Evolutionary conservation across 1,140 invertebrate genomes (phyloP).

Genomic region (Apis cerana): DNA sequence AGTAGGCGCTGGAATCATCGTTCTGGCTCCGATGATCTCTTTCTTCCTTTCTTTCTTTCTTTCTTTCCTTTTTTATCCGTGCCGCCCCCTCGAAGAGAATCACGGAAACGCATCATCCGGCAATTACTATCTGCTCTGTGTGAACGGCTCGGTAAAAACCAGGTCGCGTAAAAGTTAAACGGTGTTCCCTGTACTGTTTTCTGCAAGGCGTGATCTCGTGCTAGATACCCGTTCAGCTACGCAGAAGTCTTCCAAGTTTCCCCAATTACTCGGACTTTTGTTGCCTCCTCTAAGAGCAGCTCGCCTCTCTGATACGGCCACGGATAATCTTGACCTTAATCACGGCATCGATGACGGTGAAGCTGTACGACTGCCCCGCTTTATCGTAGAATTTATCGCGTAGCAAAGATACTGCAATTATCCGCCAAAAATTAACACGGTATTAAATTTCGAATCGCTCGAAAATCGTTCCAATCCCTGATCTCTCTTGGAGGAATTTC

Average conservation of each 20-base stretch:
- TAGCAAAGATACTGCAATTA: background rate
- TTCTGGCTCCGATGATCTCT: too few relatives aligned
- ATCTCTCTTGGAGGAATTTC: too few relatives aligned
- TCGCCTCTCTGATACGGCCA: slow-evolving; percentile 7
- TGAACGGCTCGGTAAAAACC: slow-evolving; percentile 34
- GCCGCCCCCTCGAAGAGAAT: slow-evolving; percentile 10
- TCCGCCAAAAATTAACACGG: background rate
- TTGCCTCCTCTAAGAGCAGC: background rate
- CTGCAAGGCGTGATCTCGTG: slow-evolving; percentile 12
- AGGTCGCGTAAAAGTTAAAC: slow-evolving; percentile 6
- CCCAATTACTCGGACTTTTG: slow-evolving; percentile 41
- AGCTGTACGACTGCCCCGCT: slow-evolving; percentile 26
- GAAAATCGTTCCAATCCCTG: too few relatives aligned
- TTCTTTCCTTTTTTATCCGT: background rate
- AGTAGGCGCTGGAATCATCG: background rate
- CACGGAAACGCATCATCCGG: slow-evolving; percentile 48
- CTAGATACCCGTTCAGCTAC: slow-evolving; percentile 16
- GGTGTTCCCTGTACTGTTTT: background rate
- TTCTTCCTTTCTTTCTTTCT: background rate
- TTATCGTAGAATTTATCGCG: slow-evolving; percentile 30
- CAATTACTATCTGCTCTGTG: slow-evolving; percentile 19
- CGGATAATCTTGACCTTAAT: slow-evolving; percentile 53
- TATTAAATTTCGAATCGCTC: too few relatives aligned
- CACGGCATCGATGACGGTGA: slow-evolving; percentile 28
- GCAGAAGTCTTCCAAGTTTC: slow-evolving; percentile 36